Conservation (phyloP, 2,888 invertebrate genomes). For the Phyllotreta cruciferae region DNA sequence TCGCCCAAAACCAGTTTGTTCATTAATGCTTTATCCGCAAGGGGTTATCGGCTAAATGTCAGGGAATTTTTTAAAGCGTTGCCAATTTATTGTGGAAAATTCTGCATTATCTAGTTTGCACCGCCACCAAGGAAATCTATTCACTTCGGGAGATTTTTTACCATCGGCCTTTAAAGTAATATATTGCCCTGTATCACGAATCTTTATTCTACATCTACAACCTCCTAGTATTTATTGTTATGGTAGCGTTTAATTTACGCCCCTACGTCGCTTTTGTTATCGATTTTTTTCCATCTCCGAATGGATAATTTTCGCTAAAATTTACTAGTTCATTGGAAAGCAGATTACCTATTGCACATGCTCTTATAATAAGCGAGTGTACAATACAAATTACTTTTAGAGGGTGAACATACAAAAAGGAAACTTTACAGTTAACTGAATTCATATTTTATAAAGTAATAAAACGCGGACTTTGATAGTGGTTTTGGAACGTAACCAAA, state of each 20-base stretch:
- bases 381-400: conserved; percentile 5
- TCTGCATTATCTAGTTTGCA: conserved; percentile 15
- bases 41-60: conserved; percentile 29
- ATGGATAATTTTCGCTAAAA: not conserved
- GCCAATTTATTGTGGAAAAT: conserved; percentile 21
- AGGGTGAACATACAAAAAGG: conserved; percentile 1
- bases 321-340: not conserved
- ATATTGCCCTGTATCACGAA: conserved; percentile 6
- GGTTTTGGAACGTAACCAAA: conserved; percentile 11
- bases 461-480: conserved; percentile 12
- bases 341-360: not conserved
- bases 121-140: conserved; percentile 12
- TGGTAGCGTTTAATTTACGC: too few species aligned
- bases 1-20: conserved; percentile 26
- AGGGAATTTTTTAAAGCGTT: conserved; percentile 21
- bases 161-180: conserved; percentile 7
- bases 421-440: conserved; percentile 12
- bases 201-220: conserved; percentile 1
- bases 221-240: not conserved
- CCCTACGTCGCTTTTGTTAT: too few species aligned
- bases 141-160: not conserved
- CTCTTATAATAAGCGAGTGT: conserved; percentile 8
- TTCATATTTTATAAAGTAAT: conserved; percentile 14
- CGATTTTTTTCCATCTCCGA: not conserved
- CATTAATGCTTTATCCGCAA: conserved; percentile 26